phyloP scores from a whole-genome alignment of 1,140 invertebrate genomes.

The Drosophila auraria region DNA sequence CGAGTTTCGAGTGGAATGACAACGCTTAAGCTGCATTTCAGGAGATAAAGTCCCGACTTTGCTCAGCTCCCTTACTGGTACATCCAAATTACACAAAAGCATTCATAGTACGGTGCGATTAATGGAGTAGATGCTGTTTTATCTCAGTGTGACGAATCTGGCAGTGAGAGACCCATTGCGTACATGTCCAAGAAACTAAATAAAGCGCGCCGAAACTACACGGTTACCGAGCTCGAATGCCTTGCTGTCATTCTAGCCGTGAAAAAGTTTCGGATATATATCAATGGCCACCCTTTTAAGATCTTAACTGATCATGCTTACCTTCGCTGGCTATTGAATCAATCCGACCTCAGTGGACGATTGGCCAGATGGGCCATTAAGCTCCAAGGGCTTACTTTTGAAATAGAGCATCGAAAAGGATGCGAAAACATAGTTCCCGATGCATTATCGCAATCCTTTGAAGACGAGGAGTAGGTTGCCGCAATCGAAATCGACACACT shows the following conservation, averaged over 20 bases:
- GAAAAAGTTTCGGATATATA: constrained; percentile 27
- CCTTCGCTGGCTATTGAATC: constrained; percentile 21
- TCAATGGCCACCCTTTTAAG: constrained; percentile 21
- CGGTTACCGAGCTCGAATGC: constrained; percentile 19
- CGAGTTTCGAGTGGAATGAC: too few relatives aligned
- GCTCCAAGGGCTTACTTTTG: neutral
- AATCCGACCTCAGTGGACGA: neutral
- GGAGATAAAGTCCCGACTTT: too few relatives aligned
- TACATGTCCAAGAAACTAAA: constrained; percentile 16
- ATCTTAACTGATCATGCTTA: constrained; percentile 17
- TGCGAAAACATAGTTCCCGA: neutral
- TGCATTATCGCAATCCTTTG: too few relatives aligned
- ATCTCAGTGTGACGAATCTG: too few relatives aligned
- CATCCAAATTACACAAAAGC: too few relatives aligned
- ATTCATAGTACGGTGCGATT: too few relatives aligned
- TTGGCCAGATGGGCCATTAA: neutral
- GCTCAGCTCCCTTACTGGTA: too few relatives aligned
- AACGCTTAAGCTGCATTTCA: too few relatives aligned
- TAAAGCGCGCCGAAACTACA: constrained; percentile 17
- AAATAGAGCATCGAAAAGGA: constrained; percentile 8
- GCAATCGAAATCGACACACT: too few relatives aligned
- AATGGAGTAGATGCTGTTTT: too few relatives aligned
- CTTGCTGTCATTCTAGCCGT: constrained; percentile 4
- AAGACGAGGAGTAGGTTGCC: too few relatives aligned
- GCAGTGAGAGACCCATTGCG: neutral